Percentiles rank a stretch among this genome's conserved stretches.
phyloP scores from a whole-genome alignment of 2,113 vertebrate species.

The Cisticola juncidis region DNA sequence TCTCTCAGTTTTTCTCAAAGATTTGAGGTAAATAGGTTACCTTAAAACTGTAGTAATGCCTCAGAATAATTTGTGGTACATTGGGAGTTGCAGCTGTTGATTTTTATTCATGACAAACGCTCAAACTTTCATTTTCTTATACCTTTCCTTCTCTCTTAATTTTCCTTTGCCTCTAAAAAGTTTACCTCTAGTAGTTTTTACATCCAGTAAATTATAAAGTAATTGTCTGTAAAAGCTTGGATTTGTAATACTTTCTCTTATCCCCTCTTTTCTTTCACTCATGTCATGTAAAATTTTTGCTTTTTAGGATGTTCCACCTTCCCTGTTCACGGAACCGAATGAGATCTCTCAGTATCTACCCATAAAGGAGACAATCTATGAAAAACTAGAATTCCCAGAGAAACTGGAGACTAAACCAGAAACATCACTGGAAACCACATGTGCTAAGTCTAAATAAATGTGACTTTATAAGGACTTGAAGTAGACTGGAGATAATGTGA shows the following conservation, averaged over 20 bases:
- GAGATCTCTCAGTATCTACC: slow-evolving; percentile 91
- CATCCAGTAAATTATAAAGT: background rate
- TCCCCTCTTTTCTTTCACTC: background rate
- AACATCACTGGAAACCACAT: slow-evolving; percentile 32
- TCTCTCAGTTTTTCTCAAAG: background rate
- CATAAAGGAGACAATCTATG: slow-evolving; percentile 85
- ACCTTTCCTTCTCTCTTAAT: background rate
- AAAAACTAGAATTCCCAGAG: slow-evolving; percentile 88
- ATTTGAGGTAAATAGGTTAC: background rate
- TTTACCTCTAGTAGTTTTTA: background rate
- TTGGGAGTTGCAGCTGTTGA: background rate
- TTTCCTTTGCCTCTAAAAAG: background rate
- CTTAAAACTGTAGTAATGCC: background rate
- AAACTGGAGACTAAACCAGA: slow-evolving; percentile 43
- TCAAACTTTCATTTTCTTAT: background rate
- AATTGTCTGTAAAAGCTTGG: background rate
- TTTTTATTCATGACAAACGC: background rate
- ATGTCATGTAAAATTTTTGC: background rate
- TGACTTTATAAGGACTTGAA: slow-evolving; percentile 8
- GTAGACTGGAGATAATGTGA: slow-evolving; percentile 25
- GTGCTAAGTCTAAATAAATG: slow-evolving; percentile 59
- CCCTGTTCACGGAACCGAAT: slow-evolving; percentile 92
- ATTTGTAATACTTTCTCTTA: background rate
- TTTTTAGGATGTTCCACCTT: slow-evolving; percentile 83
- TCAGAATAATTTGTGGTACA: background rate